Evolutionary conservation across 2,888 invertebrate species (phyloP).

Genomic region (Deilephila porcellus): DNA sequence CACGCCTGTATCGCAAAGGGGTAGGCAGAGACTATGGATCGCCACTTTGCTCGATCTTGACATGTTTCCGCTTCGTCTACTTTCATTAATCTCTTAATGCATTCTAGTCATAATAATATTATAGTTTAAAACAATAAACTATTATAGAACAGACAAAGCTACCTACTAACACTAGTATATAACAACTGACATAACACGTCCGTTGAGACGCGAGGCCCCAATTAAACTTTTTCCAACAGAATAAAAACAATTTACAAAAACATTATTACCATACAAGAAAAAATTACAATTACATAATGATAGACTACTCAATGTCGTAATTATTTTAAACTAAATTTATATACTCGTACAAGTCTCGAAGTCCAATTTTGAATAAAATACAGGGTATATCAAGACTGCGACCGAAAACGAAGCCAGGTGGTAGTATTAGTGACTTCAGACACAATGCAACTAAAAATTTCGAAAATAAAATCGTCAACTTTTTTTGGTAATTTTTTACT

Average conservation of each 20-base stretch:
- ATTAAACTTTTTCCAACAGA: constrained; percentile 2
- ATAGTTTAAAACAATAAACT: not conserved
- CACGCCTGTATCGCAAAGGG: too few relatives aligned
- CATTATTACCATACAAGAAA: not conserved
- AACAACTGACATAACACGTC: not conserved
- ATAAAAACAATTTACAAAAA: constrained; percentile 17
- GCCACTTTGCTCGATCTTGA: too few relatives aligned
- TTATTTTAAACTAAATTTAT: not conserved
- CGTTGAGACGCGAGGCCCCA: not conserved
- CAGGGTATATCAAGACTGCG: too few relatives aligned
- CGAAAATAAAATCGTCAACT: too few relatives aligned
- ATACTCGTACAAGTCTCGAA: not conserved
- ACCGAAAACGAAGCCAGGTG: too few relatives aligned
- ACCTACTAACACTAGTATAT: not conserved
- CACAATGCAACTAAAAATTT: too few relatives aligned
- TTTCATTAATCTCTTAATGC: too few relatives aligned
- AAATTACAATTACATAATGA: not conserved
- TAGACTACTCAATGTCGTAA: not conserved
- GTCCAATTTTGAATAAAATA: not conserved
- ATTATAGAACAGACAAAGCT: not conserved
- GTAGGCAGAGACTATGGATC: too few relatives aligned
- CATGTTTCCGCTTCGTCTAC: too few relatives aligned
- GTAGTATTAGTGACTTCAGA: too few relatives aligned
- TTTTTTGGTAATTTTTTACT: too few relatives aligned
- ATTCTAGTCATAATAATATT: too few relatives aligned